These are phyloP conservation scores for Cassiopea andromeda DNA, from an alignment of 30 jellyfish, hydroid and myxozoan genomes.

Conservation along the genomic window DNA sequence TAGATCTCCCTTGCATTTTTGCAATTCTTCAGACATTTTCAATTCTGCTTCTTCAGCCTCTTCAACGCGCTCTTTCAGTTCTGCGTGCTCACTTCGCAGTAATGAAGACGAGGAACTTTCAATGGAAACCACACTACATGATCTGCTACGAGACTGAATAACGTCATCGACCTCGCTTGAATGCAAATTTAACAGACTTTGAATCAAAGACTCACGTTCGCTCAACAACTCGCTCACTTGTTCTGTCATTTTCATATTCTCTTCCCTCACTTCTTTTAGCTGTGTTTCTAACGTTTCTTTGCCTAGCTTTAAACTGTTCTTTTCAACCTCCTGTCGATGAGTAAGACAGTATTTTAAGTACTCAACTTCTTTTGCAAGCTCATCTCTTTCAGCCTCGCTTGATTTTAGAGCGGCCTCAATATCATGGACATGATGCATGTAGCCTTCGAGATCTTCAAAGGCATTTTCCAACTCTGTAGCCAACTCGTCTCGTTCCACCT, in stretches of 20 bases:
- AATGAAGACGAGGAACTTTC: slow-evolving; percentile 74
- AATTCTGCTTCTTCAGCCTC: slow-evolving; percentile 84
- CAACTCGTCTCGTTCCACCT: slow-evolving; percentile 86
- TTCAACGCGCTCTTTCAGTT: slow-evolving; percentile 60
- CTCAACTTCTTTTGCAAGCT: slow-evolving; percentile 76
- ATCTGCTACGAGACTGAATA: slow-evolving; percentile 78
- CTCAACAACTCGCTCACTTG: slow-evolving; percentile 74
- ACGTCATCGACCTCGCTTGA: slow-evolving; percentile 94
- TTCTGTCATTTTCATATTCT: slow-evolving; percentile 60
- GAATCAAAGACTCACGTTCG: slow-evolving; percentile 88
- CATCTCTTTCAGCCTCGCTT: slow-evolving; percentile 82
- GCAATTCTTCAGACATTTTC: slow-evolving; percentile 32
- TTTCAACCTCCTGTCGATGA: slow-evolving; percentile 84
- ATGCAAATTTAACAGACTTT: slow-evolving; percentile 80
- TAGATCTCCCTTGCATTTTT: slow-evolving; percentile 31
- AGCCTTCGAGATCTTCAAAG: slow-evolving; percentile 84
- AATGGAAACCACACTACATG: slow-evolving; percentile 77
- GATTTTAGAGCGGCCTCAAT: slow-evolving; percentile 73
- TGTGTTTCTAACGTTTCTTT: slow-evolving; percentile 65
- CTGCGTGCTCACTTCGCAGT: slow-evolving; percentile 58
- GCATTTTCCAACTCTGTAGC: slow-evolving; percentile 86
- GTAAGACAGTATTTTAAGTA: slow-evolving; percentile 81
- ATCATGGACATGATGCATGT: slow-evolving; percentile 83
- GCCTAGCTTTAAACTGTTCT: slow-evolving; percentile 53
- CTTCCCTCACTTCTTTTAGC: slow-evolving; percentile 67